Base-by-base conservation (phyloP, 2,797 vertebrate genomes). In the Gallinago nigripennis region DNA sequence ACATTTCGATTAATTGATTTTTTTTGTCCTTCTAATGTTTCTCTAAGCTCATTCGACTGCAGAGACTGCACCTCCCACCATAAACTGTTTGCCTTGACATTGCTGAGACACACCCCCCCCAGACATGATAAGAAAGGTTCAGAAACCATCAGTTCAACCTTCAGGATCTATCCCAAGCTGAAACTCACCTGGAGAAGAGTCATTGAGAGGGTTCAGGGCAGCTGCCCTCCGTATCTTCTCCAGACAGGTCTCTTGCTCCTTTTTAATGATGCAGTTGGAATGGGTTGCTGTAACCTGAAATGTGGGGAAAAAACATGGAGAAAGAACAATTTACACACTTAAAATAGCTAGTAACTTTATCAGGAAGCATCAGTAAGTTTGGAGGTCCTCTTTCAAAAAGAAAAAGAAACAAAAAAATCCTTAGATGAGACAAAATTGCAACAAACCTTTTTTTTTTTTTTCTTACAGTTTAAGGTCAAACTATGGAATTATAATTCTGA, bases 171-270 rank as follows among this genome's bases (percentile, higher is more conserved):
- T 8, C 15, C 21, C 35, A 31, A 75, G 19, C 13, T 16, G 33
- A 19, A 78, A 75, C 96, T 90, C 86, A 98, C 98, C 98, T 61
- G 96, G 97, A 30, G 92, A 92, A 5, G 98, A 98, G 7, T 98
- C 97, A 8, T 98, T 98, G 86, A 97, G 61, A 56, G 96, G 97
- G 64, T 96, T 93, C 86, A 97, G 90, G 57, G 96, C 96, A 2
- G 97, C 94, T 7, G 96, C 96, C 65, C 82, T 97, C 86, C 96
- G 96, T 80, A 99, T 99, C 92, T 95, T 98, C 97, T 99, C 98
- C 97, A 98, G 97, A 96, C 99, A 99, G 81, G 98, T 97, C 93
- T 99, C 99, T 88, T 99, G 98, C 82, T 99, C 99, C 71, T 98
- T 98, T 97, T 98, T 99, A 91, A 99, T 98, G 90, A 99, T 96